Percentiles rank a stretch among this genome's conserved stretches.
Evolutionary conservation across 2,888 invertebrate genomes (phyloP).

Genomic region (Polymixis lichenea): DNA sequence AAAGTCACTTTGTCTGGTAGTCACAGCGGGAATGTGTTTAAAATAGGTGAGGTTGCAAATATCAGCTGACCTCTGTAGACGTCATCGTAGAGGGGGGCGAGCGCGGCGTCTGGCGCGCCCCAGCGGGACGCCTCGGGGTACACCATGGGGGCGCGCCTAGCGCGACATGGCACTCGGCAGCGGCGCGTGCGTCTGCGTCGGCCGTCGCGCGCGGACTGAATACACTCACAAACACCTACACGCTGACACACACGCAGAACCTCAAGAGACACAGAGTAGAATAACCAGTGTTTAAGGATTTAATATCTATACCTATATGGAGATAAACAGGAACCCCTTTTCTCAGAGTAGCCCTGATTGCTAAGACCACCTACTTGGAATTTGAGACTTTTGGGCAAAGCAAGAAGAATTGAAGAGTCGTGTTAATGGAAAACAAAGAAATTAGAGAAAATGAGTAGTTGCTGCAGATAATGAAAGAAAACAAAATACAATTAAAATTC

Average conservation of each 20-base stretch:
- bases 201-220: conserved; percentile 86
- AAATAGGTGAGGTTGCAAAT: conserved; percentile 74
- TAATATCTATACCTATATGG: conserved; percentile 29
- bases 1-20: conserved; percentile 69
- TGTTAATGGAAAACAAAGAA: not conserved
- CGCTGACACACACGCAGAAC: conserved; percentile 55
- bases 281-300: conserved; percentile 56
- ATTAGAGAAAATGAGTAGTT: not conserved
- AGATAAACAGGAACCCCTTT: conserved; percentile 25
- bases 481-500: not conserved
- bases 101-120: conserved; percentile 91
- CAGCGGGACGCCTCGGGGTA: conserved; percentile 91
- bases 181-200: conserved; percentile 86
- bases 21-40: conserved; percentile 56
- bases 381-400: conserved; percentile 3
- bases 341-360: conserved; percentile 25
- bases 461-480: not conserved
- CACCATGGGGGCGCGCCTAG: conserved; percentile 90
- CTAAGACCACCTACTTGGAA: conserved; percentile 36
- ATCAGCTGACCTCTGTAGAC: conserved; percentile 92
- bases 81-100: conserved; percentile 92
- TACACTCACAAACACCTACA: conserved; percentile 62
- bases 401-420: not conserved
- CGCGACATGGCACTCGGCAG: conserved; percentile 80
- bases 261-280: conserved; percentile 50